Base-by-base conservation (phyloP, 2,888 invertebrate species). In the Maniola hyperantus region DNA sequence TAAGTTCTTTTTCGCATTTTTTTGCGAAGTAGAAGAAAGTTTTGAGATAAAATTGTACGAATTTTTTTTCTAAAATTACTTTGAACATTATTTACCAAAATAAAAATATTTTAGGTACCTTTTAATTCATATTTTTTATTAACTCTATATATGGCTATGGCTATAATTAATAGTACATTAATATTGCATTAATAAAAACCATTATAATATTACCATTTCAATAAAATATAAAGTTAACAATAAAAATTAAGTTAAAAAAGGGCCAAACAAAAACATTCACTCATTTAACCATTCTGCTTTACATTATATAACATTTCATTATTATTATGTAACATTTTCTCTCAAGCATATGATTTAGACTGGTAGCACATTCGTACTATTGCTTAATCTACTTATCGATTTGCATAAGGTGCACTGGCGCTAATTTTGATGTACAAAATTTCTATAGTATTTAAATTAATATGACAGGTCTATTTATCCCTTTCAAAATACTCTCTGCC, bases 261-360 rank as follows among this genome's bases (percentile, higher is more conserved):
- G 34, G 15, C 48, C 7, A 44, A 42, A 51, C 59, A 51, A 55
- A 57, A 48, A 39, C 48, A 59, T 34, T 7, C 65, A 60, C 18
- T 64, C 66, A 66, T 61, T 66, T 64, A 69, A 53, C 34, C 69
- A 65, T 54, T 51, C 44, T 65, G 63, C 64, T 50, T 57, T 39
- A 57, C 20, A 42, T 57, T 64, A 59, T 36, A 64, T 59, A 63
- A 58, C 67, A 60, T 67, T 67, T 59, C 48, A 62, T 58, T 50
- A 58, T 64, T 36, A 66, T 69, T 50, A 63, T 53, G 58, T 67
- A 59, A 64, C 44, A 64, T 60, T 48, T 64, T 65, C 61, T 63
- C 39, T 59, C 60, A 51, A 68, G 61, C 59, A 57, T 59, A 55
- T 69, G 65, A 53, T 66, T 54, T 67, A 20, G 20, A 1, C 13